Base-by-base conservation (phyloP, 2,888 invertebrate genomes). In the Andricus curvator region DNA sequence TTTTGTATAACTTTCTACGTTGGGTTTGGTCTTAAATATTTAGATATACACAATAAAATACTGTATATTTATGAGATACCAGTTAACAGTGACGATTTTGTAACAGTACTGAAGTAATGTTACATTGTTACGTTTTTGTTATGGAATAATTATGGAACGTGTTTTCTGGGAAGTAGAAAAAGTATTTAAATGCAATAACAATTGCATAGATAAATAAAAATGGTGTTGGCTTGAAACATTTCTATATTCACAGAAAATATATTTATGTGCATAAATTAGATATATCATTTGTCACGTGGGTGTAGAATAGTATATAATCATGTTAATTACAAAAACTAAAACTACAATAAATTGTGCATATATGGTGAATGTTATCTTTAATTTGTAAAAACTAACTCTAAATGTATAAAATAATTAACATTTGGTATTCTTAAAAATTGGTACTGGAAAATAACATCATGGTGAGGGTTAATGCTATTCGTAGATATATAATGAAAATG, bases 341-440 rank as follows among this genome's bases (percentile, higher is more conserved):
- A 25, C 13, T 22, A 25, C 22, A 80, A 67, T 33, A 15, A 80
- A 78, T 25, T 80, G 81, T 83, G 82, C 78, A 82, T 83, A 83
- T 67, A 62, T 86, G 89, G 89, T 89, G 89, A 85, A 89, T 89
- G 89, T 89, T 87, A 88, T 84, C 13, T 74, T 33, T 56, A 11
- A 64, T 29, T 64, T 17, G 64, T 29, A 64, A 64, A 8, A 17
- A 62, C 64, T 64, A 64, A 64, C 29, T 64, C 29, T 29, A 15
- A 17, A 29, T 64, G 15, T 25, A 4, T 6, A 60, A 60, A 60
- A 22, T 60, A 8, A 64, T 64, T 64, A 64, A 64, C 29, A 64
- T 29, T 29, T 2, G 6, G 6, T 22, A 22, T 22, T n/a, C n/a
- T 60, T 64, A 15, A 25, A 29, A 29, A 29, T 64, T 17, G 29